Evolutionary conservation across 2,888 invertebrate genomes (phyloP).

Genomic region (Drosophila maculinotata): DNA sequence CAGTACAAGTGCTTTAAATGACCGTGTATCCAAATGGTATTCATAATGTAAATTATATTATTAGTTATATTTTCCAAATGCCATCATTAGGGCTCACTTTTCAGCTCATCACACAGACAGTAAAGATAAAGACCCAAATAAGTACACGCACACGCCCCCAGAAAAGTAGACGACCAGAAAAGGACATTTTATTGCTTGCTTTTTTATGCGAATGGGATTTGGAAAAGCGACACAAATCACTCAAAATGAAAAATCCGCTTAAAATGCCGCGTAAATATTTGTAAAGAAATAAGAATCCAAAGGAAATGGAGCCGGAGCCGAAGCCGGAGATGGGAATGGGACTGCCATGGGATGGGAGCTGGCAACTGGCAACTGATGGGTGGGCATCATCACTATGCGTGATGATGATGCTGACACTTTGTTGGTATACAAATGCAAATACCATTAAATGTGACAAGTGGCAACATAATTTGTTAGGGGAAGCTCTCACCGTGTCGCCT

Average conservation of each 20-base stretch:
- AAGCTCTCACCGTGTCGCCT: conserved; percentile 35
- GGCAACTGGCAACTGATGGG: conserved; percentile 13
- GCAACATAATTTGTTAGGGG: conserved; percentile 82
- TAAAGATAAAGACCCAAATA: conserved; percentile 35
- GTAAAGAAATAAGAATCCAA: conserved; percentile 67
- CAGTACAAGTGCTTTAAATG: too few relatives aligned
- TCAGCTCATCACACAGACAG: conserved; percentile 72
- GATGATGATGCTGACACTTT: conserved; percentile 74
- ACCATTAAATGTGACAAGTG: conserved; percentile 82
- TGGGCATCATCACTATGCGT: conserved; percentile 56
- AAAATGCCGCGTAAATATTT: conserved; percentile 80
- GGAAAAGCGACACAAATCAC: conserved; percentile 75
- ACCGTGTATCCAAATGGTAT: too few relatives aligned
- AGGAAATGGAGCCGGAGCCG: conserved; percentile 25
- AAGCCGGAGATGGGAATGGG: conserved; percentile 5
- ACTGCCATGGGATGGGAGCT: not conserved
- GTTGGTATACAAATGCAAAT: conserved; percentile 79
- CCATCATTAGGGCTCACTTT: conserved; percentile 81
- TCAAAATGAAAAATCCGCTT: conserved; percentile 79
- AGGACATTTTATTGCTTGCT: conserved; percentile 49
- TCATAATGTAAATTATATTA: not conserved
- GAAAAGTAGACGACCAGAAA: conserved; percentile 23
- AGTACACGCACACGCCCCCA: conserved; percentile 17
- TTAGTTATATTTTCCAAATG: conserved; percentile 17
- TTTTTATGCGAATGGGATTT: conserved; percentile 63